Evolutionary conservation across 1,140 invertebrate genomes (phyloP).

Genomic region (Zaprionus africanus): DNA sequence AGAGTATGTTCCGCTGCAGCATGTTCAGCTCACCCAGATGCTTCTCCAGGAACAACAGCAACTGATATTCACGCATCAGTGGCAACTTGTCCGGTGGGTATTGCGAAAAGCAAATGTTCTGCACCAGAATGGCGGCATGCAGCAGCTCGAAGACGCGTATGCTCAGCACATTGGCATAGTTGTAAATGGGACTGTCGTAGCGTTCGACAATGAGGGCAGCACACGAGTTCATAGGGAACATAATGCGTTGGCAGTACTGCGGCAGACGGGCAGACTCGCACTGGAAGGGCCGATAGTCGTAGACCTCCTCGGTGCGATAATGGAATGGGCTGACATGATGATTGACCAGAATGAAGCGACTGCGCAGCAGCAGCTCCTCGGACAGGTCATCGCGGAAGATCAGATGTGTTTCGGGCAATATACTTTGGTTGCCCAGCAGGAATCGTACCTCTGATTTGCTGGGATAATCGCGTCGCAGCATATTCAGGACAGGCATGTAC

Average conservation of each 20-base stretch:
- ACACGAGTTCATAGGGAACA: conserved; percentile 89
- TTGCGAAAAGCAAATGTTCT: conserved; percentile 88
- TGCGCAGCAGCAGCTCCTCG: conserved; percentile 81
- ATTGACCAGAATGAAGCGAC: conserved; percentile 89
- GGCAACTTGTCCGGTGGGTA: conserved; percentile 86
- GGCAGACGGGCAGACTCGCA: conserved; percentile 80
- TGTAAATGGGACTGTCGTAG: conserved; percentile 57
- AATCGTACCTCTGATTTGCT: conserved; percentile 89
- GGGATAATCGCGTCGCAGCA: conserved; percentile 86
- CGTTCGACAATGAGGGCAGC: conserved; percentile 86
- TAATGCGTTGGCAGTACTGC: conserved; percentile 76
- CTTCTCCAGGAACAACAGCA: conserved; percentile 55
- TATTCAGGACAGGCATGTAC: conserved; percentile 88
- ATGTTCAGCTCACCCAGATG: conserved; percentile 84
- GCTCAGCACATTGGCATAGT: conserved; percentile 29
- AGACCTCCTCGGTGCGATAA: conserved; percentile 86
- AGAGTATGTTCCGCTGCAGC: conserved; percentile 79
- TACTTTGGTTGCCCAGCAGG: conserved; percentile 85
- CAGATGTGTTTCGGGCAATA: conserved; percentile 85
- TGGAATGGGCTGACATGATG: conserved; percentile 87
- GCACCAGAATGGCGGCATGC: conserved; percentile 88
- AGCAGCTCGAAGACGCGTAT: conserved; percentile 74
- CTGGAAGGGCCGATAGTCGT: conserved; percentile 90
- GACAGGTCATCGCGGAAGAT: conserved; percentile 86
- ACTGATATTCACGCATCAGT: conserved; percentile 71